phyloP scores from a whole-genome alignment of 2,888 invertebrate genomes.

The Pachydiplax longipennis region DNA sequence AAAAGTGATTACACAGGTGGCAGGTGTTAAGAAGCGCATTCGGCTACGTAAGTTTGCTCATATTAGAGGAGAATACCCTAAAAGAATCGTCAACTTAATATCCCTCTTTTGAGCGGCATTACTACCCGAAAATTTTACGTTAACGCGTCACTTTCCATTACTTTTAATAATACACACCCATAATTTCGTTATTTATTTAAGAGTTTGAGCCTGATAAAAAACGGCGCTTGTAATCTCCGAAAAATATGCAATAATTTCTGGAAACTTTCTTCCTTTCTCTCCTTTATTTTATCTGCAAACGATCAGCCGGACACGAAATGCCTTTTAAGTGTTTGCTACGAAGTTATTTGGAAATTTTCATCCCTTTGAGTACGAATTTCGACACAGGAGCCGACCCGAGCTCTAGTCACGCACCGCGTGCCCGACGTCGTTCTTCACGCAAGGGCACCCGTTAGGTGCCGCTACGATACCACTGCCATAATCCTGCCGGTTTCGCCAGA shows the following conservation, averaged over 20 bases:
- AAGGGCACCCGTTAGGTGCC: not conserved
- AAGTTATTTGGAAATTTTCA: not conserved
- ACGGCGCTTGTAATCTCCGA: not conserved
- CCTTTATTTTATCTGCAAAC: not conserved
- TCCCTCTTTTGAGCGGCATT: too few relatives aligned
- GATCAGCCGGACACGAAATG: not conserved
- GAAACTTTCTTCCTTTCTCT: not conserved
- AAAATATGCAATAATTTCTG: not conserved
- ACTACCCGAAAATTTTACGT: too few relatives aligned
- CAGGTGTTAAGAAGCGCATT: too few relatives aligned
- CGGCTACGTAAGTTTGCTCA: too few relatives aligned
- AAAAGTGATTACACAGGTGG: too few relatives aligned
- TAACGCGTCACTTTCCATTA: too few relatives aligned
- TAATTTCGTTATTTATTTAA: too few relatives aligned
- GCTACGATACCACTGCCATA: not conserved
- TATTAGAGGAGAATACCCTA: too few relatives aligned
- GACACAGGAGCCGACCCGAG: not conserved
- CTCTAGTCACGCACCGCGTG: not conserved
- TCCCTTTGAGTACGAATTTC: constrained; percentile 1
- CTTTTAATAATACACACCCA: too few relatives aligned
- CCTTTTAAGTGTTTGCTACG: not conserved
- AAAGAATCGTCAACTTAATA: too few relatives aligned
- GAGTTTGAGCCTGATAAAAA: not conserved
- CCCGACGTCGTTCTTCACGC: not conserved
- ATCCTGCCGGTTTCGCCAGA: not conserved